Percentiles rank a stretch among this genome's conserved stretches.
These are phyloP conservation scores for Oxycera nigricornis DNA, from an alignment of 2,888 invertebrate species.

Conservation along the genomic window DNA sequence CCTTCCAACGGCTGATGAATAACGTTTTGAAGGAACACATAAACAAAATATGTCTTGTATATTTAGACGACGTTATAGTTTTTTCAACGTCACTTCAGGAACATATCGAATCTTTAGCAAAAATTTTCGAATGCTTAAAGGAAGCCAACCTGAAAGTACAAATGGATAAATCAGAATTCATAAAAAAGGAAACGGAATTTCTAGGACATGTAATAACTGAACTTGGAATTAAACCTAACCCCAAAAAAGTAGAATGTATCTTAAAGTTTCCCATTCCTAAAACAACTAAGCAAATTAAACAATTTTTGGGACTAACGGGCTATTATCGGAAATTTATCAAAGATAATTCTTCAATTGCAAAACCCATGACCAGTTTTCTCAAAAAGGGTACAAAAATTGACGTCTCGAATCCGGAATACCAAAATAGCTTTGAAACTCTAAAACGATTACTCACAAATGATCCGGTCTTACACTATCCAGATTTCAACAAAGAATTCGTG, in stretches of 20 bases:
- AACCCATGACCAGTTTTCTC: background rate
- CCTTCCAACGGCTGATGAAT: no score
- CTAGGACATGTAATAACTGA: background rate
- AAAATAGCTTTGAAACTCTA: background rate
- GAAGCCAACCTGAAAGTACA: background rate
- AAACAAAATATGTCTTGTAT: no score
- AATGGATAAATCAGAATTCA: background rate
- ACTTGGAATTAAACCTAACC: constrained; percentile 7
- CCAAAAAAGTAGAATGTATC: background rate
- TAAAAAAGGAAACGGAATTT: constrained; percentile 9
- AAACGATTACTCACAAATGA: background rate
- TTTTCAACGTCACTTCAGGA: background rate
- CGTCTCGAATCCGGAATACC: no score
- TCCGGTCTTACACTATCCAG: constrained; percentile 38
- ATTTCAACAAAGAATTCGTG: constrained; percentile 49
- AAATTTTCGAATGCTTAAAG: background rate
- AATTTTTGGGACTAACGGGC: background rate
- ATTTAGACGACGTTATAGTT: background rate
- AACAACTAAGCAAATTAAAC: background rate
- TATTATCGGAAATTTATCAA: background rate
- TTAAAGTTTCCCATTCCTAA: background rate
- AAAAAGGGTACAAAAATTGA: background rate
- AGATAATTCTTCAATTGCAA: background rate
- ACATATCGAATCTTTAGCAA: background rate
- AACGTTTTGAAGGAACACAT: no score